Evolutionary conservation across 2,888 invertebrate genomes (phyloP).

Genomic region (Amaurobius ferox): DNA sequence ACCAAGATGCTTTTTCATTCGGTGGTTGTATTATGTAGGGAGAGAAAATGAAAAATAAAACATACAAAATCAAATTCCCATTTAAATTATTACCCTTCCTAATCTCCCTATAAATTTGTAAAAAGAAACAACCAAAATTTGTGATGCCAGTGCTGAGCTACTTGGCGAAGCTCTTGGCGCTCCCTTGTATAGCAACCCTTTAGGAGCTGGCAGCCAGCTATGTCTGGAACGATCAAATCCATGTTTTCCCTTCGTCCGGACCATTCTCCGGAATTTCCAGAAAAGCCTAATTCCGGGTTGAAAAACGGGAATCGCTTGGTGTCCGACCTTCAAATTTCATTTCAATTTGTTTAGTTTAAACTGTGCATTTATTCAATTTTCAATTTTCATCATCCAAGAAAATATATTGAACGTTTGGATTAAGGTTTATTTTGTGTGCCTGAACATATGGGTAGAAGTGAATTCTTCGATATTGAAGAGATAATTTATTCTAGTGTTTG

Average conservation of each 20-base stretch:
- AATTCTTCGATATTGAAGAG: background rate
- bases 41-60: too few species aligned
- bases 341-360: too few species aligned
- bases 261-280: slow-evolving; percentile 37
- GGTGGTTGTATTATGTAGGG: too few species aligned
- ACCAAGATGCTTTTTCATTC: too few species aligned
- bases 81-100: too few species aligned
- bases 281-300: background rate
- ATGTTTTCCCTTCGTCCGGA: slow-evolving; percentile 55
- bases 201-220: slow-evolving; percentile 45
- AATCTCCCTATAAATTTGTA: too few species aligned
- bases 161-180: background rate
- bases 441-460: slow-evolving; percentile 34
- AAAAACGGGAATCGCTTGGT: background rate
- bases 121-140: too few species aligned
- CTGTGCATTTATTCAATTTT: too few species aligned
- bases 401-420: background rate
- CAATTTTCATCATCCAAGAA: background rate
- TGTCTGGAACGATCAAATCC: slow-evolving; percentile 66
- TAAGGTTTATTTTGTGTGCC: background rate
- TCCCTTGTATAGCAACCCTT: slow-evolving; percentile 14
- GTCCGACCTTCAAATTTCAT: too few species aligned
- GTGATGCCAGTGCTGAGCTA: too few species aligned
- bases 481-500: background rate
- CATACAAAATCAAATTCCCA: too few species aligned